Conservation (phyloP, 2,888 invertebrate species). For the Argynnis bischoffii region DNA sequence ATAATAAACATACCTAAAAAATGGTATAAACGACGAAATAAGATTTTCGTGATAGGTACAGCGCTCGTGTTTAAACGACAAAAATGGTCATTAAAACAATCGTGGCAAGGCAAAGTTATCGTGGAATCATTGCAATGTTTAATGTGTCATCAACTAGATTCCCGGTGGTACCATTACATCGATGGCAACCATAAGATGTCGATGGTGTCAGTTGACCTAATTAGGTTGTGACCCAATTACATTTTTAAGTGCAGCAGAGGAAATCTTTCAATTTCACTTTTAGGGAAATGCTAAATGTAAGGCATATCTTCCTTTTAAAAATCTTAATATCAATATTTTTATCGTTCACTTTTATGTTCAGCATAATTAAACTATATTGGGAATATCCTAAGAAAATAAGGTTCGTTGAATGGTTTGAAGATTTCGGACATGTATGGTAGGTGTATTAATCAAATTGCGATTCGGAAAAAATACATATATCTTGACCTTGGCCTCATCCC, state of each 20-base stretch:
- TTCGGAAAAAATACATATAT: too few relatives aligned
- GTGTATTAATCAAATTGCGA: too few relatives aligned
- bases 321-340: too few relatives aligned
- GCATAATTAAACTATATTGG: too few relatives aligned
- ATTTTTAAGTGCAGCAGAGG: constrained; percentile 46
- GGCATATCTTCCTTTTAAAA: too few relatives aligned
- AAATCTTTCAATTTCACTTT: constrained; percentile 33
- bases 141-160: constrained; percentile 62
- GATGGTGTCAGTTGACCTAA: constrained; percentile 68
- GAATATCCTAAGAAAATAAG: too few relatives aligned
- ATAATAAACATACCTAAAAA: too few relatives aligned
- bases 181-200: constrained; percentile 65
- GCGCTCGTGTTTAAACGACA: constrained; percentile 17
- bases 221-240: constrained; percentile 78
- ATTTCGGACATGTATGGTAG: too few relatives aligned
- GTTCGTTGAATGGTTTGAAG: too few relatives aligned
- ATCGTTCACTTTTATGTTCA: too few relatives aligned
- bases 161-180: constrained; percentile 66
- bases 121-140: constrained; percentile 47
- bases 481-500: too few relatives aligned
- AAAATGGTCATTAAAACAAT: constrained; percentile 41
- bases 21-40: constrained; percentile 2
- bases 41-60: constrained; percentile 8
- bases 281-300: too few relatives aligned
- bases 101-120: constrained; percentile 42